phyloP scores from a whole-genome alignment of 2,888 invertebrate species.

The Drosophila merina region DNA sequence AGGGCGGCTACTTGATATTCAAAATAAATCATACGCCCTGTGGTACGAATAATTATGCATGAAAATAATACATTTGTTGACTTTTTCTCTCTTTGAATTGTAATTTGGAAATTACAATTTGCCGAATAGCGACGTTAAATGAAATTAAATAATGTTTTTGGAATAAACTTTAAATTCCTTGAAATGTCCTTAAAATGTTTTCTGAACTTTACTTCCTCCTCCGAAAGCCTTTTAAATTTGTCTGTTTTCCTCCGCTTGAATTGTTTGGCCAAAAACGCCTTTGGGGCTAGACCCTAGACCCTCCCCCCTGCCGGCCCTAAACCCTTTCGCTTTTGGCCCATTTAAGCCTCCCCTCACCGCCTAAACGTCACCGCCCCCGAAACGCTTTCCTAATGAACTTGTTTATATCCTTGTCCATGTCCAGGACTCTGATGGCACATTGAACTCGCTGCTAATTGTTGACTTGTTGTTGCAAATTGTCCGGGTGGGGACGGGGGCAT shows the following conservation, averaged over 20 bases:
- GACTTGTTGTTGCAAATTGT: slow-evolving; percentile 44
- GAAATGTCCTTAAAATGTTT: not conserved
- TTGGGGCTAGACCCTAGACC: not conserved
- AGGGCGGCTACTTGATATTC: slow-evolving; percentile 2
- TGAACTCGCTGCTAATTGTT: slow-evolving; percentile 56
- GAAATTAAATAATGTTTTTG: too few species aligned
- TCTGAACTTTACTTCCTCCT: not conserved
- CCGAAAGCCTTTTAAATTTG: not conserved
- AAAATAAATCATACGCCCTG: slow-evolving; percentile 1
- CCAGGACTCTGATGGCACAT: slow-evolving; percentile 35
- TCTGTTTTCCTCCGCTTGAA: not conserved
- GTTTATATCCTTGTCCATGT: slow-evolving; percentile 35
- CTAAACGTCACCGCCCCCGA: slow-evolving; percentile 10
- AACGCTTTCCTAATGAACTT: slow-evolving; percentile 57
- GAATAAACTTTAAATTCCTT: not conserved
- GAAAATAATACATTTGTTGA: slow-evolving; percentile 2
- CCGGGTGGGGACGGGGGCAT: not conserved
- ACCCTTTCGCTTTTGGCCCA: slow-evolving; percentile 5
- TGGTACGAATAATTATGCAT: not conserved
- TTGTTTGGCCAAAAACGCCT: not conserved
- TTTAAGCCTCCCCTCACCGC: not conserved
- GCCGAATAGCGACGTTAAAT: too few species aligned
- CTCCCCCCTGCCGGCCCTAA: not conserved
- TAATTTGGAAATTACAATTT: too few species aligned
- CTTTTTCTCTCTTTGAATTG: not conserved